Evolutionary conservation across 2,797 vertebrate species (phyloP), one percentile per base, ranked within the genome.

Genomic region (Emys orbicularis): DNA sequence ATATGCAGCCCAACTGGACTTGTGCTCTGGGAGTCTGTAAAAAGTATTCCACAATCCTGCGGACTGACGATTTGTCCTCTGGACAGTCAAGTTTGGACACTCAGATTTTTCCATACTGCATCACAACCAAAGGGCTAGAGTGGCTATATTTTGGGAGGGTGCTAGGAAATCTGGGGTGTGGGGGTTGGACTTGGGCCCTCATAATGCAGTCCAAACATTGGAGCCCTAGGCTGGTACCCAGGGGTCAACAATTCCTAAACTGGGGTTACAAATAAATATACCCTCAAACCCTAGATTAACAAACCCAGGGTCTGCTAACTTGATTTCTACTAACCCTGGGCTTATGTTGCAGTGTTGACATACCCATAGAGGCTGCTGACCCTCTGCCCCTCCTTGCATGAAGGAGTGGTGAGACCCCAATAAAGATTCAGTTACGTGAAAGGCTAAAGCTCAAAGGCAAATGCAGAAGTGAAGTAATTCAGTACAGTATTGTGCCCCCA

Each of bases 401-500:
- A 41, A 41, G n/a, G 65, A 12, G 19, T 21, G 10, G 10, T 72
- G 65, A 41, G 19, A 72, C 19, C 65, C n/a, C 65, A 41, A 41
- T 41, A 72, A 41, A 72, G 65, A 72, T 41, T 41, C n/a, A 21
- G n/a, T 72, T 37, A 41, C 10, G 11, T 72, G n/a, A 72, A 65
- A 94, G 86, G 53, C 52, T 93, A 61, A 79, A 86, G 34, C 87
- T 61, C 68, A 84, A 93, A 13, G 68, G 52, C 92, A 94, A 95
- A 90, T 86, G 91, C 76, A 89, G 76, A 95, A 95, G 56, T 34
- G 54, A 96, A 90, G 94, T 96, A 95, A 93, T 19, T 93, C 86
- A 29, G 13, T 76, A 47, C 41, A 29, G 25, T 76, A 47, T 47
- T 76, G 41, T 76, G 27, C 12, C 25, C 41, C 44, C 12, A 76